A percentile compares a stretch with the other conserved stretches of the same genome.
These are phyloP conservation scores for Drosophila borealis DNA, from an alignment of 2,888 invertebrate genomes.

Conservation along the genomic window DNA sequence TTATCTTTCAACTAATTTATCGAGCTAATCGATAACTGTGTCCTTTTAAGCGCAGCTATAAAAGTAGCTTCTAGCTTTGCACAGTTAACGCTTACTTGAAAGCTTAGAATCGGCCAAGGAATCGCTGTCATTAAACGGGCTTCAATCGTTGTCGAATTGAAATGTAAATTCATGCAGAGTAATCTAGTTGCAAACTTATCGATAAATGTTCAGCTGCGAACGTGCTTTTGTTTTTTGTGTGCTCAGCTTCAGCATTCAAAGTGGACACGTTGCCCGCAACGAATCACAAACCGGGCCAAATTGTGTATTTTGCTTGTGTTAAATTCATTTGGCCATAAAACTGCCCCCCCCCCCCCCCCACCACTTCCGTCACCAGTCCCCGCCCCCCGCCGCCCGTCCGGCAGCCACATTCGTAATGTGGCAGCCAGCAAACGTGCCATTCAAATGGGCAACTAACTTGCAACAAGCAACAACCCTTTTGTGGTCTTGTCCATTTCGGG, in stretches of 20 bases:
- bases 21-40: too few relatives aligned
- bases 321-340: constrained; percentile 79
- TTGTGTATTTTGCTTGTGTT: constrained; percentile 61
- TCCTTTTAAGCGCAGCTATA: too few relatives aligned
- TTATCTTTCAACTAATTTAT: too few relatives aligned
- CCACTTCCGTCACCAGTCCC: neutral
- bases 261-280: constrained; percentile 47
- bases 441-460: constrained; percentile 78
- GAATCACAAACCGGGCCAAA: constrained; percentile 78
- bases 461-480: constrained; percentile 74
- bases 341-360: constrained; percentile 28
- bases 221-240: constrained; percentile 10
- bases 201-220: constrained; percentile 9
- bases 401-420: constrained; percentile 8
- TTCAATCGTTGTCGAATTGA: too few relatives aligned
- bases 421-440: constrained; percentile 55
- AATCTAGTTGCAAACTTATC: constrained; percentile 13
- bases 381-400: too few relatives aligned
- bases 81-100: too few relatives aligned
- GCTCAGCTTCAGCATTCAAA: constrained; percentile 15
- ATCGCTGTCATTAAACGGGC: too few relatives aligned
- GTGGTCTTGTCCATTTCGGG: constrained; percentile 67
- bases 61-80: too few relatives aligned
- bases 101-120: too few relatives aligned
- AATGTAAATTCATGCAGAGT: neutral